A percentile compares a stretch with the other conserved stretches of the same genome.
phyloP scores from a whole-genome alignment of 2,888 invertebrate genomes.

The Congeria kusceri region DNA sequence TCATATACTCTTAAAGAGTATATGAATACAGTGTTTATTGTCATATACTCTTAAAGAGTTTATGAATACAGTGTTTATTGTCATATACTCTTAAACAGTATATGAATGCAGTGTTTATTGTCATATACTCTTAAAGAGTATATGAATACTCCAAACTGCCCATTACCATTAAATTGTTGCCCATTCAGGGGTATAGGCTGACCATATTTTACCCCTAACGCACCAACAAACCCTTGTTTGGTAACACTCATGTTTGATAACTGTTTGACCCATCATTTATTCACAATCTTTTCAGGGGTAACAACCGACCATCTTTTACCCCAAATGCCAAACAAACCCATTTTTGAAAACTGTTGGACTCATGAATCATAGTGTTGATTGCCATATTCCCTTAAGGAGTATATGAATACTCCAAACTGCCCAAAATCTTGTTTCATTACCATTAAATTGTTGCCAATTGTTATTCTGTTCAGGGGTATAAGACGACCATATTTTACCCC shows the following conservation, averaged over 20 bases:
- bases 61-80: too few relatives aligned
- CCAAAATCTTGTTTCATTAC: too few relatives aligned
- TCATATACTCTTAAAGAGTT: slow-evolving; percentile 66
- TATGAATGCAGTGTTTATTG: too few relatives aligned
- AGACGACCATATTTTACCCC: slow-evolving; percentile 93
- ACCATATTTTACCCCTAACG: slow-evolving; percentile 94
- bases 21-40: too few relatives aligned
- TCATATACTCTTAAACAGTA: slow-evolving; percentile 66
- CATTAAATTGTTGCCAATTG: neutral
- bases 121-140: too few relatives aligned
- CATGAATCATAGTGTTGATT: too few relatives aligned
- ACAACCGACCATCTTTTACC: slow-evolving; percentile 92
- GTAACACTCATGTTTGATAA: too few relatives aligned
- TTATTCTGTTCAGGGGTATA: slow-evolving; percentile 91
- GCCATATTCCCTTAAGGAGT: too few relatives aligned
- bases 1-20: too few relatives aligned
- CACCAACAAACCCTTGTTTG: slow-evolving; percentile 92
- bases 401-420: too few relatives aligned
- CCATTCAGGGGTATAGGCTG: slow-evolving; percentile 91
- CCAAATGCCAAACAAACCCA: slow-evolving; percentile 92
- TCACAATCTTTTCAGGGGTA: slow-evolving; percentile 88
- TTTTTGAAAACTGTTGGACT: slow-evolving; percentile 94
- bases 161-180: neutral
- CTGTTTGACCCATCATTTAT: too few relatives aligned
- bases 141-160: too few relatives aligned